phyloP scores from a whole-genome alignment of 2,888 invertebrate species.

The Cinara cedri region DNA sequence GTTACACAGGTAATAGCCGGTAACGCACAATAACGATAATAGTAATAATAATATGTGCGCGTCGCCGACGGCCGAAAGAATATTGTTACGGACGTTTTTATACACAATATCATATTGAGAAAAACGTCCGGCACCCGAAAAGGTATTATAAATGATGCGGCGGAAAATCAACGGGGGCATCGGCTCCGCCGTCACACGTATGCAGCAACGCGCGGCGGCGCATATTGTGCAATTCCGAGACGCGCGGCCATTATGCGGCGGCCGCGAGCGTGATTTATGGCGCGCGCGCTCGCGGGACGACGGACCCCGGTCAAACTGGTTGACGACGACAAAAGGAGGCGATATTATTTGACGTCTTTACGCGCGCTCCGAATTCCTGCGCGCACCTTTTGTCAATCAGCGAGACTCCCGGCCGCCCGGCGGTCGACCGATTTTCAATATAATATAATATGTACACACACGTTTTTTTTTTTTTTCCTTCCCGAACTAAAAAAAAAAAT shows the following conservation, averaged over 20 bases:
- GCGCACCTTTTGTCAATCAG: constrained; percentile 50
- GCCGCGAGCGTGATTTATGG: constrained; percentile 46
- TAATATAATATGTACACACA: background rate
- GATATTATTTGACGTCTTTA: constrained; percentile 42
- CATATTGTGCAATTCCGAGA: constrained; percentile 50
- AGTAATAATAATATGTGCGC: constrained; percentile 11
- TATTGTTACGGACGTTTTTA: too few relatives aligned
- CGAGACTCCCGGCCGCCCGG: background rate
- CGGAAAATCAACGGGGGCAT: constrained; percentile 48
- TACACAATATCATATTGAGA: background rate
- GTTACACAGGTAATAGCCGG: background rate
- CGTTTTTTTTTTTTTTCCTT: too few relatives aligned
- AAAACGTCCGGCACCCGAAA: constrained; percentile 41
- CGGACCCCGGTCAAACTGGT: constrained; percentile 41
- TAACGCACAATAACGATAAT: background rate
- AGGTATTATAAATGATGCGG: constrained; percentile 49
- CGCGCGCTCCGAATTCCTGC: constrained; percentile 28
- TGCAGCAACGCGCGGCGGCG: background rate
- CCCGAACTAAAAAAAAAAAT: too few relatives aligned
- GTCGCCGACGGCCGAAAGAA: constrained; percentile 11
- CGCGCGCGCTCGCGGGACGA: constrained; percentile 19
- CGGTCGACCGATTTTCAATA: background rate
- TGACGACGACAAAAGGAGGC: constrained; percentile 51
- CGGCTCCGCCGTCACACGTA: too few relatives aligned
- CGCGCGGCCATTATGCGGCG: constrained; percentile 22